Evolutionary conservation across 2,888 invertebrate species (phyloP).

Genomic region (Coenonympha glycerion): DNA sequence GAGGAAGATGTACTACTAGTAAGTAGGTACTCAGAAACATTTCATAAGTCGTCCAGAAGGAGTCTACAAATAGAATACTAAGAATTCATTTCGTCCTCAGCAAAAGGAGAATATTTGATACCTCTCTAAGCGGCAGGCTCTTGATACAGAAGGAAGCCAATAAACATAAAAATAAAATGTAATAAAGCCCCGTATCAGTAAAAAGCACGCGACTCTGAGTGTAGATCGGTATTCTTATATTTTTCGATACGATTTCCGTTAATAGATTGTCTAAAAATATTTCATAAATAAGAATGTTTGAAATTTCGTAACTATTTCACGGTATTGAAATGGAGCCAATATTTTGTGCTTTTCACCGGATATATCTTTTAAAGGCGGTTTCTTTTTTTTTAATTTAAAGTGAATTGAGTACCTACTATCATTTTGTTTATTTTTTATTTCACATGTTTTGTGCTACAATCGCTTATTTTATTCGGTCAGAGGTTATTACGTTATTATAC

Average conservation of each 20-base stretch:
- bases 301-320: too few relatives aligned
- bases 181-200: slow-evolving; percentile 63
- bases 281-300: too few relatives aligned
- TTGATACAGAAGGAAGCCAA: slow-evolving; percentile 17
- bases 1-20: background rate
- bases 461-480: too few relatives aligned
- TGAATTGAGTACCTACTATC: too few relatives aligned
- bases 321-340: too few relatives aligned
- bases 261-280: too few relatives aligned
- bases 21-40: background rate
- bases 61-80: background rate
- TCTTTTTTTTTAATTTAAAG: too few relatives aligned
- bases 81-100: background rate
- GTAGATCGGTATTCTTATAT: background rate
- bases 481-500: too few relatives aligned
- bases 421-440: too few relatives aligned
- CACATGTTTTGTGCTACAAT: too few relatives aligned
- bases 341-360: too few relatives aligned
- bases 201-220: slow-evolving; percentile 42
- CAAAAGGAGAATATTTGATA: slow-evolving; percentile 18
- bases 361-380: too few relatives aligned
- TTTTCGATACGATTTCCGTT: background rate
- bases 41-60: background rate
- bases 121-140: slow-evolving; percentile 13
- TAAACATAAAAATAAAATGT: slow-evolving; percentile 40